These are phyloP conservation scores for Leptocoma aspasia DNA, from an alignment of 2,113 vertebrate species.

Conservation along the genomic window DNA sequence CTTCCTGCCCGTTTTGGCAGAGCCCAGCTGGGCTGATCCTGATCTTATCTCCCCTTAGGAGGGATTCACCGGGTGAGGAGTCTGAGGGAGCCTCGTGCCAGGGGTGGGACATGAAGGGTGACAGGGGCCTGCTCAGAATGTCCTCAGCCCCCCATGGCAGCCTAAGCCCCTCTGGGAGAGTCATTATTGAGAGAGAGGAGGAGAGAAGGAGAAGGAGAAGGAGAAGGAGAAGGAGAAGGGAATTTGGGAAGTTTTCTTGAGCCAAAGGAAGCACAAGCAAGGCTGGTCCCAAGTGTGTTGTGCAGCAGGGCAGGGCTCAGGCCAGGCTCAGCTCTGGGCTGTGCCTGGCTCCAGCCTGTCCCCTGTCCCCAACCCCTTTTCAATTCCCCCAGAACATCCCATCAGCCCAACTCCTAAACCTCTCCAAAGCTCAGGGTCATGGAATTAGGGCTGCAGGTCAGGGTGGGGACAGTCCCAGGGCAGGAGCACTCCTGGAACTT, in stretches of 20 bases:
- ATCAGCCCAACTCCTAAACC: neutral
- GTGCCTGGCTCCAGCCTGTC: neutral
- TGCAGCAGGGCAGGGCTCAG: neutral
- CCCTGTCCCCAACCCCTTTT: neutral
- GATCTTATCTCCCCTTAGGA: neutral
- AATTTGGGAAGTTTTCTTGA: neutral
- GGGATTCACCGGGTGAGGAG: neutral
- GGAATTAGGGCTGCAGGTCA: neutral
- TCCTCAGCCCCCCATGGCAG: neutral
- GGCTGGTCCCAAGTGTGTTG: neutral
- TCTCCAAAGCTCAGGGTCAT: too few species aligned
- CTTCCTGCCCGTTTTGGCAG: slow-evolving; percentile 8
- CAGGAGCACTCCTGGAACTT: neutral
- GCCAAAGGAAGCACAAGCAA: neutral
- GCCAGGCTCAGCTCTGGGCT: neutral
- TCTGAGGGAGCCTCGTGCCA: neutral
- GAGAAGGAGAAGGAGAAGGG: neutral
- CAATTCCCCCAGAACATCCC: rapidly evolving
- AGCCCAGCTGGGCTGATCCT: neutral
- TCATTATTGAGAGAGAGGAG: neutral
- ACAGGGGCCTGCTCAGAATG: neutral
- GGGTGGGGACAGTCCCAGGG: neutral
- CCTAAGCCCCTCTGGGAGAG: neutral
- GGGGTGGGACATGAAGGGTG: neutral
- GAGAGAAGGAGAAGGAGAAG: neutral